These are phyloP conservation scores for Zaprionus inermis DNA, from an alignment of 1,140 invertebrate genomes.

Conservation along the genomic window DNA sequence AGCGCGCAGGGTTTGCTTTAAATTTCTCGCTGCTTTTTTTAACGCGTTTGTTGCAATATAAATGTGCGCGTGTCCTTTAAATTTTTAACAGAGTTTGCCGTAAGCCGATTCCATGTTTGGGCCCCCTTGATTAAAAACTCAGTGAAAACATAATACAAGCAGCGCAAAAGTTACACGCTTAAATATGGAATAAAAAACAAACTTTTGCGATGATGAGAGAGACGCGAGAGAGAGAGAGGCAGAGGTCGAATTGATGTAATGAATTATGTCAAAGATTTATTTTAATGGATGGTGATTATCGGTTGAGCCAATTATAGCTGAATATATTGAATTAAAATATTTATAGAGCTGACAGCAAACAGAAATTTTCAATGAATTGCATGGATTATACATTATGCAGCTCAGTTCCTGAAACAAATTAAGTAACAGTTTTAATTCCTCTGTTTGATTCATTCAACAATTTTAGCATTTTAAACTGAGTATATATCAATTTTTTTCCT, in stretches of 20 bases:
- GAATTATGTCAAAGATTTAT: conserved; percentile 26
- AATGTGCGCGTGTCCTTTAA: conserved; percentile 63
- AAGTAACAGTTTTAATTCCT: not conserved
- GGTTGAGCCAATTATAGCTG: conserved; percentile 45
- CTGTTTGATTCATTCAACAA: not conserved
- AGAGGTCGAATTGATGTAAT: not conserved
- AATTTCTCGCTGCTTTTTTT: conserved; percentile 34
- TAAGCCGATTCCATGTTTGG: conserved; percentile 59
- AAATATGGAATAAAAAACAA: conserved; percentile 46
- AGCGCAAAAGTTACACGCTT: conserved; percentile 41
- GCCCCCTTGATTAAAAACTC: conserved; percentile 49
- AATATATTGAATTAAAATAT: conserved; percentile 13
- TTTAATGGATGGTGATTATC: conserved; percentile 20
- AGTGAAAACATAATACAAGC: conserved; percentile 6
- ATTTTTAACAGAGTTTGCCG: conserved; percentile 69
- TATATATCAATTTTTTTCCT: not conserved
- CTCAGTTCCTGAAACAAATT: not conserved
- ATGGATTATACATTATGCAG: conserved; percentile 2
- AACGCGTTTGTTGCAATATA: conserved; percentile 46
- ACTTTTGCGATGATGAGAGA: not conserved
- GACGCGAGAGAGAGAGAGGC: not conserved
- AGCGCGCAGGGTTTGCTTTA: conserved; percentile 41
- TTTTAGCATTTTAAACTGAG: not conserved
- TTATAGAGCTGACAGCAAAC: not conserved
- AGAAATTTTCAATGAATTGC: not conserved